Base-by-base conservation (phyloP, 2,113 vertebrate species). In the Nibea albiflora region DNA sequence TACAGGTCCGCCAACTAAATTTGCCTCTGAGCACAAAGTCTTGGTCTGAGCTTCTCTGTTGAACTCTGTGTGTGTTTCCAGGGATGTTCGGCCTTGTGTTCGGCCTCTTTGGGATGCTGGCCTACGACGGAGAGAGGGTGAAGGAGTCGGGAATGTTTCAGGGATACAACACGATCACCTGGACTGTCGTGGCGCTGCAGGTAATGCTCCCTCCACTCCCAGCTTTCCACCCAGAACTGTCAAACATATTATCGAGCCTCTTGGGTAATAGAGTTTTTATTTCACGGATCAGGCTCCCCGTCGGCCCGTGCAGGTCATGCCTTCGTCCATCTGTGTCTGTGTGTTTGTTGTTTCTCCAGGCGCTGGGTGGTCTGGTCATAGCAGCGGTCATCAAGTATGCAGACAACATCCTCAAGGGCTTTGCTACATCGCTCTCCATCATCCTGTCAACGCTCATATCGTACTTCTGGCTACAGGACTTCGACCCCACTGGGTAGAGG, bases 301-400 rank as follows among this genome's bases (percentile, higher is more conserved):
- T 54, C n/a, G 52, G 78, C 47, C 60, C n/a, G 54, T 39, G 1
- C 83, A 69, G 88, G 79, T 87, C 85, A 52, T 62, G 87, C 80
- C 84, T 90, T 64, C 42, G 75, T 85, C 88, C 88, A 86, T 92
- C 81, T 90, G 89, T 74, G 85, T 78, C 81, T 61, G 66, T 85
- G 82, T 94, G 84, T 93, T 92, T 91, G 87, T 89, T 80, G 84
- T 88, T 92, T 94, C 91, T 93, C 28, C 93, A 99, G 98, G 98
- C 98, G 79, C 95, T 99, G 78, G 98, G 98, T 66, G 98, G 98
- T 60, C 95, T 99, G 89, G 98, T 99, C 72, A 96, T 99, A 89
- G 98, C 98, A 73, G 98, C 98, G 81, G 98, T 99, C 90, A 99
- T 99, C 94, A 99, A 99, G 92, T 99, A 99, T 11, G 98, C 98